These are phyloP conservation scores for Meteorus colon DNA, from an alignment of 2,888 invertebrate species.

Conservation along the genomic window DNA sequence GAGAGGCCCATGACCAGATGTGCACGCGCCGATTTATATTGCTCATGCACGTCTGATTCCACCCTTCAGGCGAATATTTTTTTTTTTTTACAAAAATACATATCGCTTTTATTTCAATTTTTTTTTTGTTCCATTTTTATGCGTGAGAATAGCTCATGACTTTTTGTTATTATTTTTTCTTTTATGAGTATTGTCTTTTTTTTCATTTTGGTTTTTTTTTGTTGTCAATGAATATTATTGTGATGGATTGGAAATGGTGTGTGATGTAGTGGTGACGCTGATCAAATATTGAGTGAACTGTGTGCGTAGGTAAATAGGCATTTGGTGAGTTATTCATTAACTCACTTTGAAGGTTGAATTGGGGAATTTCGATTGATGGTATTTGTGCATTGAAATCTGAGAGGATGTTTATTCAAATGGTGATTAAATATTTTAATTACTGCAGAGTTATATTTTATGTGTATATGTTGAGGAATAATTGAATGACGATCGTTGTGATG, in stretches of 20 bases:
- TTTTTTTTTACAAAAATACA: constrained; percentile 21
- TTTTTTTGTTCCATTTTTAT: not conserved
- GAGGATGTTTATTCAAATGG: not conserved
- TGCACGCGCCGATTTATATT: constrained; percentile 61
- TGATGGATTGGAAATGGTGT: not conserved
- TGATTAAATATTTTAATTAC: not conserved
- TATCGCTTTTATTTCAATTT: not conserved
- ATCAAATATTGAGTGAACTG: constrained; percentile 3
- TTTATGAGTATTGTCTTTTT: no score
- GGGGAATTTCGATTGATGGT: not conserved
- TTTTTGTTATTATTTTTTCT: not conserved
- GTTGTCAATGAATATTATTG: not conserved
- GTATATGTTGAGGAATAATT: not conserved
- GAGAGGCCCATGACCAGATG: constrained; percentile 64
- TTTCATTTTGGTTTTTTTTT: not conserved
- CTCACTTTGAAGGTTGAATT: not conserved
- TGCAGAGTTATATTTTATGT: not conserved
- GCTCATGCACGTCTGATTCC: not conserved
- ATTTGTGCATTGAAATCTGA: not conserved
- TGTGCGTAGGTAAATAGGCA: not conserved
- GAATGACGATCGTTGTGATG: no score
- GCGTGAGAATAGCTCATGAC: constrained; percentile 9
- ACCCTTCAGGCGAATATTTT: constrained; percentile 54
- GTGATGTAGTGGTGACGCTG: not conserved
- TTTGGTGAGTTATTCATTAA: not conserved